Evolutionary conservation across 1,140 invertebrate species (phyloP).

Genomic region (Tigriopus japonicus): DNA sequence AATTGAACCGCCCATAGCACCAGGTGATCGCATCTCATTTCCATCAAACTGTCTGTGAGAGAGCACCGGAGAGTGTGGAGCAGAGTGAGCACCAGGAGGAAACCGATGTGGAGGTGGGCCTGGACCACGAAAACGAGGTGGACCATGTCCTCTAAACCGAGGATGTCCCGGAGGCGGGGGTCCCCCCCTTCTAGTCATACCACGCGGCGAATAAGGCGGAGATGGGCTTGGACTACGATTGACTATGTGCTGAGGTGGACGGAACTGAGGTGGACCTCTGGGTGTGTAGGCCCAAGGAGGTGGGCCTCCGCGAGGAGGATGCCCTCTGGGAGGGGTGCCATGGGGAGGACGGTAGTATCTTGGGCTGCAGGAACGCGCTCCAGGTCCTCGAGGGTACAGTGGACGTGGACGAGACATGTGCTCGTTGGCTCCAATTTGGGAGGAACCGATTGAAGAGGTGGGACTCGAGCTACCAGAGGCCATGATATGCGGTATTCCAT

Average conservation of each 20-base stretch:
- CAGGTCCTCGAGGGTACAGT: too few relatives aligned
- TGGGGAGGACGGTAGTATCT: too few relatives aligned
- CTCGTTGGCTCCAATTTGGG: too few relatives aligned
- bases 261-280: not conserved
- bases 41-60: not conserved
- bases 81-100: not conserved
- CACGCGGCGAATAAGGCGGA: too few relatives aligned
- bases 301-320: not conserved
- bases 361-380: too few relatives aligned
- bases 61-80: not conserved
- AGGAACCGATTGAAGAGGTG: too few relatives aligned
- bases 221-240: not conserved
- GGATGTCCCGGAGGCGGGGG: not conserved
- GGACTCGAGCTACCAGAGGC: too few relatives aligned
- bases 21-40: too few relatives aligned
- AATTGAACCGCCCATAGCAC: too few relatives aligned
- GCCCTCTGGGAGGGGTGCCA: not conserved
- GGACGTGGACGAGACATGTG: too few relatives aligned
- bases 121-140: not conserved
- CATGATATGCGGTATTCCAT: too few relatives aligned
- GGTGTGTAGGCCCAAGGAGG: not conserved
- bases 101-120: not conserved
- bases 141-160: not conserved
- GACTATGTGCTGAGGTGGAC: not conserved
- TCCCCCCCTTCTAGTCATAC: too few relatives aligned